Base-by-base conservation (phyloP, 1,140 invertebrate genomes). In the Liolophura sinensis region DNA sequence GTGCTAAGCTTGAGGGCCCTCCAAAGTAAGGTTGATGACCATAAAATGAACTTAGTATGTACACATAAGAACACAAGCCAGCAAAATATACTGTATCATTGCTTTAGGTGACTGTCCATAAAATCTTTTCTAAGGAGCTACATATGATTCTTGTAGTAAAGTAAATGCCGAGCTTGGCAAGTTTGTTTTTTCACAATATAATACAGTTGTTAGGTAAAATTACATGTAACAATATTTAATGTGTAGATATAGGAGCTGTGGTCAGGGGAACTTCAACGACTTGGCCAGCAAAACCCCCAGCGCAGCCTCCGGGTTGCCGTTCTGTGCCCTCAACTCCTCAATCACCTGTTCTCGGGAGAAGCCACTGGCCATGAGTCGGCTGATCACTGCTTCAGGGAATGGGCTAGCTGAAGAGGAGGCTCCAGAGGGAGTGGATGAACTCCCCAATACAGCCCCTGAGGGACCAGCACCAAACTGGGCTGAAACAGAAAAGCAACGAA, bases 241-340 rank as follows among this genome's bases (percentile, higher is more conserved):
- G 31, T 5, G 31, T 40, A 9, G 31, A 40, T 40, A 40, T 40
- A 40, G 9, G 31, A 56, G 9, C 24, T 27, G 22, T 59, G 14
- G 22, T 66, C 58, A 65, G n/a, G 74, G 72, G 63, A 74, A 61
- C 25, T 49, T 64, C 14, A 84, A 68, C 12, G 78, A 79, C 65
- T 80, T 82, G 11, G 83, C 78, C 31, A 84, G 67, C 18, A 84
- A 63, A 1, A 77, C 68, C 12, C 73, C 74, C 16, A 83, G 68
- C 12, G 83, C 83, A 54, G 75, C 68, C 50, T 83, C 72, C 7
- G 70, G 68, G 69, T 84, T 71, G 0, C 83, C 83, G 62, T 75
- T 73, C 6, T 75, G 58, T 27, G 68, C 67, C 5, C 70, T 60
- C n/a, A 84, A 66, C 68, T 82, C 82, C 60, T 76, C 75, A 31